These are phyloP conservation scores for Timandra comae DNA, from an alignment of 2,888 invertebrate species.

Conservation along the genomic window DNA sequence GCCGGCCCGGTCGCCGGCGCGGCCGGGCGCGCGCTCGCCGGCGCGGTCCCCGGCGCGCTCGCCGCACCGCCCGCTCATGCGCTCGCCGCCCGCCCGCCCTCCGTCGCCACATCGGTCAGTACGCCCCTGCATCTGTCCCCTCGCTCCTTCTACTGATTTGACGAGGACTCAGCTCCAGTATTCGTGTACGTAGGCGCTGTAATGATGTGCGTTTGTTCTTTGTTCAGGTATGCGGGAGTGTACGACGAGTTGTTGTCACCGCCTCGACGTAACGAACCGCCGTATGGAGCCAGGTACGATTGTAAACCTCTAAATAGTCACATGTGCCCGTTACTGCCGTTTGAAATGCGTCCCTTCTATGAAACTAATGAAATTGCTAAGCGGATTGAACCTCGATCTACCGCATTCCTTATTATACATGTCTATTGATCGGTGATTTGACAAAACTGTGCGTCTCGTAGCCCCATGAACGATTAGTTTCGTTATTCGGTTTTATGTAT, in stretches of 20 bases:
- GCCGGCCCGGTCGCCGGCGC: conserved; percentile 33
- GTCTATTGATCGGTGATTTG: not conserved
- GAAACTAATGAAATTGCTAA: conserved; percentile 46
- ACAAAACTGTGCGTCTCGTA: not conserved
- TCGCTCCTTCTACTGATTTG: too few relatives aligned
- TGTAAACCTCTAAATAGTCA: conserved; percentile 65
- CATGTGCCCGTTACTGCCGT: conserved; percentile 40
- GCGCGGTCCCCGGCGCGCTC: conserved; percentile 34
- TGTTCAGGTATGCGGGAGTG: conserved; percentile 58
- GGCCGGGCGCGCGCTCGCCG: conserved; percentile 48
- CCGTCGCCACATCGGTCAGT: conserved; percentile 54
- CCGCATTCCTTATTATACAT: not conserved
- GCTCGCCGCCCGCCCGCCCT: conserved; percentile 34
- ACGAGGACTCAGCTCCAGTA: too few relatives aligned
- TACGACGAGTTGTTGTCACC: conserved; percentile 72
- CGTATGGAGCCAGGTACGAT: conserved; percentile 74
- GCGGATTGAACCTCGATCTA: conserved; percentile 54
- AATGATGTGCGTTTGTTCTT: conserved; percentile 1
- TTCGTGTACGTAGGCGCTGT: too few relatives aligned
- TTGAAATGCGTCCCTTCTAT: conserved; percentile 36
- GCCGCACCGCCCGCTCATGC: conserved; percentile 31
- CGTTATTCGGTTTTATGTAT: too few relatives aligned
- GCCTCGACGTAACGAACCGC: conserved; percentile 69
- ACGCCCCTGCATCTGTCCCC: too few relatives aligned
- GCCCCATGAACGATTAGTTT: not conserved